Percentiles rank a stretch among this genome's conserved stretches.
phyloP scores from a whole-genome alignment of 1,140 invertebrate species.

The Microplitis demolitor region DNA sequence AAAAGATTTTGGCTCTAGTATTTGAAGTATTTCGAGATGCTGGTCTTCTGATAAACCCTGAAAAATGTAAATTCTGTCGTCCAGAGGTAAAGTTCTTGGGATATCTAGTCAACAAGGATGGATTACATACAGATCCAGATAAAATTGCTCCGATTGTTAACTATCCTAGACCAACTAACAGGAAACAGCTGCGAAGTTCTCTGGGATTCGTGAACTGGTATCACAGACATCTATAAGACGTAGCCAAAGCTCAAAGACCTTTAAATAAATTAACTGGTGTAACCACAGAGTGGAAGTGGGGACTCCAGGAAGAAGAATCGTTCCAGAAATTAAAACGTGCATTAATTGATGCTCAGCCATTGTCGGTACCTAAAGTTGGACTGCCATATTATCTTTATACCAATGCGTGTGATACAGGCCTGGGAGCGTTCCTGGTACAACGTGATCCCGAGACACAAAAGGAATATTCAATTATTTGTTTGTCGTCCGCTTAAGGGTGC shows the following conservation, averaged over 20 bases:
- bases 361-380: too few species aligned
- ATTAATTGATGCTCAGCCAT: too few species aligned
- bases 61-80: background rate
- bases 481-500: background rate
- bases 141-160: constrained; percentile 8
- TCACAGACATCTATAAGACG: constrained; percentile 1
- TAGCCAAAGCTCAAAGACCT: background rate
- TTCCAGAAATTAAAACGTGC: background rate
- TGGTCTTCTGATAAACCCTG: background rate
- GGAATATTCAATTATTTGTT: background rate
- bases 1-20: background rate
- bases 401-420: too few species aligned
- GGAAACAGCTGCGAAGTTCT: background rate
- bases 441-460: background rate
- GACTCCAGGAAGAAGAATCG: constrained; percentile 13
- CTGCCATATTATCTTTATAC: too few species aligned
- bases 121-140: constrained; percentile 3
- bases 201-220: constrained; percentile 14
- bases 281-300: constrained; percentile 4
- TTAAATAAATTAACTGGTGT: background rate
- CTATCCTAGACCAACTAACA: background rate
- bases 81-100: constrained; percentile 9
- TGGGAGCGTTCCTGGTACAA: background rate
- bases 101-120: constrained; percentile 2
- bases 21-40: constrained; percentile 9